phyloP scores from a whole-genome alignment of 1,140 invertebrate species.

The Scaptomyza graminum region DNA sequence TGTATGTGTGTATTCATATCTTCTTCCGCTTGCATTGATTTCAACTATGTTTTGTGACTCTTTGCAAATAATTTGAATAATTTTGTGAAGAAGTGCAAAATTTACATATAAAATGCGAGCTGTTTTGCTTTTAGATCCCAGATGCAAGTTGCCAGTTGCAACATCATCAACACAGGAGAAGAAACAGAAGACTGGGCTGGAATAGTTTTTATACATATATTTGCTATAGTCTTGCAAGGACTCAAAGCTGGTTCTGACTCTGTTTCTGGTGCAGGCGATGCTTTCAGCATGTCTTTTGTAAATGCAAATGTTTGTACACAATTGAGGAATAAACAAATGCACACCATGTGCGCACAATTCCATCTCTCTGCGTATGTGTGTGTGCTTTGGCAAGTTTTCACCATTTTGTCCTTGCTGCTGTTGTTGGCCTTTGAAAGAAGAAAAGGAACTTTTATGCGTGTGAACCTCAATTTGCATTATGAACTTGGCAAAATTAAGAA shows the following conservation, averaged over 20 bases:
- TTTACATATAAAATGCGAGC: constrained; percentile 70
- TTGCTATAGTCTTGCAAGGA: constrained; percentile 60
- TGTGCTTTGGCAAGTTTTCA: constrained; percentile 45
- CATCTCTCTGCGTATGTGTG: constrained; percentile 6
- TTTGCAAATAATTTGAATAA: constrained; percentile 76
- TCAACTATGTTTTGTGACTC: constrained; percentile 38
- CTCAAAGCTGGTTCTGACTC: constrained; percentile 32
- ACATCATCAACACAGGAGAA: background rate
- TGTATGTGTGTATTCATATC: constrained; percentile 41
- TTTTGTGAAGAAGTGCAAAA: constrained; percentile 76
- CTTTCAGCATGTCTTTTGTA: constrained; percentile 76
- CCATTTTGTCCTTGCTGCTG: constrained; percentile 45
- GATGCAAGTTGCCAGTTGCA: constrained; percentile 14
- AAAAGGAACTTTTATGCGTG: constrained; percentile 38
- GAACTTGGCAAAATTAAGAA: constrained; percentile 72
- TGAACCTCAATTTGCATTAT: constrained; percentile 68
- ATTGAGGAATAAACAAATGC: constrained; percentile 78
- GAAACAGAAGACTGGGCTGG: constrained; percentile 9
- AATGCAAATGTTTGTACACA: constrained; percentile 79
- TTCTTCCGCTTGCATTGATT: constrained; percentile 4
- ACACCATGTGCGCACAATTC: constrained; percentile 33
- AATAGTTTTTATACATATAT: constrained; percentile 52
- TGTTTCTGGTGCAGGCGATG: constrained; percentile 40
- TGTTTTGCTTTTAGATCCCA: constrained; percentile 3
- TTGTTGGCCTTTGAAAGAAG: constrained; percentile 33